Evolutionary conservation across 1,140 invertebrate genomes (phyloP), one percentile per base, ranked within the genome.

Genomic region (Bombyx mori): DNA sequence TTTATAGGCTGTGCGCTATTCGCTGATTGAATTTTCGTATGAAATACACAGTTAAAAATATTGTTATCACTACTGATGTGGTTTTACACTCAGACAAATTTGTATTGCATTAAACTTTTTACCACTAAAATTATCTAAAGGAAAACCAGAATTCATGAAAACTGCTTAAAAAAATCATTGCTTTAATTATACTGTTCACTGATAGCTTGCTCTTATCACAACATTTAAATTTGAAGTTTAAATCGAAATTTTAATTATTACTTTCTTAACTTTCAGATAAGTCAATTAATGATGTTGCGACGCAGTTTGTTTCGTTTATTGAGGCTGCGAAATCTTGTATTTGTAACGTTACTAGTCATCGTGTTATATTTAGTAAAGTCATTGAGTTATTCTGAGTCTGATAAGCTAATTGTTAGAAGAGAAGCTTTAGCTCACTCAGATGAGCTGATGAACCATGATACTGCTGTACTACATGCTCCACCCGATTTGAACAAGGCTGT

Each of bases 311-410:
- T 62, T 26, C 72, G 78, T 10, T 53, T 76, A 18, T 47, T 81
- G 6, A 67, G 75, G 50, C 10, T 74, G 8, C 57, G 78, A 0
- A 82, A 77, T 58, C 63, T 81, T 7, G 26, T 75, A 9, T 57
- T 63, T n/a, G 35, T 82, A 10, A 75, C 71, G 7, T 0, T 75
- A 49, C 52, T 75, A 43, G 47, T 75, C 5, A 59, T 77, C 26
- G 46, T 77, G 1, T 35, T 80, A 22, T 80, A 80, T 54, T 51
- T 73, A 45, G 35, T 73, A 0, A 78, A 69, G 58, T 56, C 50
- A 12, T 52, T 73, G 5, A 57, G 52, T 26, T 50, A 50, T 26
- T 8, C 52, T 1, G 47, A 55, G 47, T 10, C 12, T 42, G 22
- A 58, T 22, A 49, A 42, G n/a, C 26, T 42, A 48, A 22, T 26